Evolutionary conservation across 1,140 invertebrate genomes (phyloP).

Genomic region (Mercenaria mercenaria): DNA sequence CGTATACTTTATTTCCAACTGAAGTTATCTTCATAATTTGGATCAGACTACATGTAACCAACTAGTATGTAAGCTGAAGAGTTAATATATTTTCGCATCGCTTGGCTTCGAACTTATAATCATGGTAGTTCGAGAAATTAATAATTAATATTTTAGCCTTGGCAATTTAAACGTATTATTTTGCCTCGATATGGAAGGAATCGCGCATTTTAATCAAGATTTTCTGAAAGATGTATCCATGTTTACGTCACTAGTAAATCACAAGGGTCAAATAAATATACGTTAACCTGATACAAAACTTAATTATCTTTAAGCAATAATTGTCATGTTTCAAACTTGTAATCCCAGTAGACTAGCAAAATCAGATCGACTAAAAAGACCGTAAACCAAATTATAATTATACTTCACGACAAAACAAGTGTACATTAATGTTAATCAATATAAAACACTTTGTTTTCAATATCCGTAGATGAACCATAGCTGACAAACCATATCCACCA

Average conservation of each 20-base stretch:
- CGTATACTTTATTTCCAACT: too few species aligned
- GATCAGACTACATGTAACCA: too few species aligned
- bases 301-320: background rate
- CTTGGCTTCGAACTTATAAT: too few species aligned
- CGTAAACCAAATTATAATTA: background rate
- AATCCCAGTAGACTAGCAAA: background rate
- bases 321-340: background rate
- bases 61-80: too few species aligned
- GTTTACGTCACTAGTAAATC: background rate
- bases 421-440: too few species aligned
- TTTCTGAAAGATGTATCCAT: background rate
- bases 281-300: conserved; percentile 18
- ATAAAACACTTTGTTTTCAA: too few species aligned
- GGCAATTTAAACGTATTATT: background rate
- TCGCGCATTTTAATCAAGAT: background rate
- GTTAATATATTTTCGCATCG: too few species aligned
- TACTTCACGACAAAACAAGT: background rate
- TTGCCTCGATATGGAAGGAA: background rate
- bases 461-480: too few species aligned
- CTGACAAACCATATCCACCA: too few species aligned
- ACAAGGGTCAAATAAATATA: background rate
- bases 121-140: background rate
- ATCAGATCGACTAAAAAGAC: background rate
- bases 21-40: too few species aligned
- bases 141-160: background rate